phyloP scores from a whole-genome alignment of 2,888 invertebrate genomes.

The Nasonovia ribisnigri region DNA sequence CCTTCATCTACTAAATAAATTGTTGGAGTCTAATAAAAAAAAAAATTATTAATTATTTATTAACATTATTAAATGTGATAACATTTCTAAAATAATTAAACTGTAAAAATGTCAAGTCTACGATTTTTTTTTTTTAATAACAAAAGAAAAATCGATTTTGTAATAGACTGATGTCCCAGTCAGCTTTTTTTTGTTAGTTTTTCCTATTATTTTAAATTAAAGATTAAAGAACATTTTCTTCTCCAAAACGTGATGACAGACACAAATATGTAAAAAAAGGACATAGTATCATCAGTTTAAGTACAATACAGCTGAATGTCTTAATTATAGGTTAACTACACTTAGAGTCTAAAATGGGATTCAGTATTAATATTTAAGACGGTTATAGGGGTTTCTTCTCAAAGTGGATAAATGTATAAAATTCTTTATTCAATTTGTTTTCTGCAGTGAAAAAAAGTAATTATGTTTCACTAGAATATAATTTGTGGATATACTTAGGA shows the following conservation, averaged over 20 bases:
- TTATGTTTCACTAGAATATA: background rate
- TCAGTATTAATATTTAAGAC: background rate
- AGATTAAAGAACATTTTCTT: background rate
- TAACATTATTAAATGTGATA: too few relatives aligned
- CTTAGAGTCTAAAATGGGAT: background rate
- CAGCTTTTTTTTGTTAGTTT: background rate
- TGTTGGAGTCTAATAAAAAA: too few relatives aligned
- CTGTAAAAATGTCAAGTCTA: background rate
- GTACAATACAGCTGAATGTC: background rate
- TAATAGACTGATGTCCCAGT: background rate
- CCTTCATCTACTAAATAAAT: background rate
- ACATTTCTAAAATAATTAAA: background rate
- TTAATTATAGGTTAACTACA: background rate
- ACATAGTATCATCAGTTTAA: background rate
- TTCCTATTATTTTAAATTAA: background rate
- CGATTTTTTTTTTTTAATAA: background rate
- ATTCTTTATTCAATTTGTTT: background rate
- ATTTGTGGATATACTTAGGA: background rate
- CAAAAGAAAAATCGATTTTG: background rate
- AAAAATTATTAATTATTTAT: too few relatives aligned
- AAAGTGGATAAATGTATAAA: background rate
- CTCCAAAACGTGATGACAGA: background rate
- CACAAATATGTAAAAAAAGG: background rate
- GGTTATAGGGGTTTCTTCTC: background rate
- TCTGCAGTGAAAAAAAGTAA: background rate